Conservation (phyloP, 2,113 vertebrate species). For the Guaruba guarouba region DNA sequence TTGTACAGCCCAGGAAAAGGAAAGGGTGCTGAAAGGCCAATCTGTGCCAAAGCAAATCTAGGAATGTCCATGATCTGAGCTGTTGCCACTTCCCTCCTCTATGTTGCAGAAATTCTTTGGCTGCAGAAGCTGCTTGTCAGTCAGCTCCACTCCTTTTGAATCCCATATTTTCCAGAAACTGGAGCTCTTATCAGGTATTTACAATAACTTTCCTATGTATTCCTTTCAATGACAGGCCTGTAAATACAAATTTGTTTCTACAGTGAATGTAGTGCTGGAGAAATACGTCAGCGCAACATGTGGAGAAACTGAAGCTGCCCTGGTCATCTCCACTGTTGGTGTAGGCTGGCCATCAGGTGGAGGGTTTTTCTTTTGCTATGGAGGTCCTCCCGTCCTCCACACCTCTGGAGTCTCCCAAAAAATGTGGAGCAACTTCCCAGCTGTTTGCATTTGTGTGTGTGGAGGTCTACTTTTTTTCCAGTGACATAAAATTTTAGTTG, state of each 20-base stretch:
- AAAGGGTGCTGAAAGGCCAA: fast-evolving
- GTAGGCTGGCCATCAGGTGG: neutral
- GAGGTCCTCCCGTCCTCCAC: neutral
- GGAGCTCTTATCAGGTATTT: neutral
- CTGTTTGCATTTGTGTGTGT: neutral
- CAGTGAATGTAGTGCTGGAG: neutral
- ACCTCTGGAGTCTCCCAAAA: neutral
- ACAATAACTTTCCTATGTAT: neutral
- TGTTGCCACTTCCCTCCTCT: neutral
- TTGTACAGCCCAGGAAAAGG: neutral
- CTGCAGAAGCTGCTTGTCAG: neutral
- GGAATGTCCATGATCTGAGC: fast-evolving
- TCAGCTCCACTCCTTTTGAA: neutral
- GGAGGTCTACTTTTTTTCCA: neutral
- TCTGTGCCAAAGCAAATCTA: neutral
- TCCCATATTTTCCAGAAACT: neutral
- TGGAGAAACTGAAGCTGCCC: neutral
- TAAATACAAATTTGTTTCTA: neutral
- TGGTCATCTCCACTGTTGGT: fast-evolving
- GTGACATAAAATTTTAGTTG: fast-evolving
- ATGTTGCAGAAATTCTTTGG: neutral
- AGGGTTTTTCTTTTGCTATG: neutral
- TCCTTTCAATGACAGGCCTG: neutral
- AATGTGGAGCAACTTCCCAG: fast-evolving
- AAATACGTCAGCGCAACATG: fast-evolving